Percentiles rank a stretch among this genome's conserved stretches.
phyloP scores from a whole-genome alignment of 2,888 invertebrate species.

The Stenotaenia linearis region DNA sequence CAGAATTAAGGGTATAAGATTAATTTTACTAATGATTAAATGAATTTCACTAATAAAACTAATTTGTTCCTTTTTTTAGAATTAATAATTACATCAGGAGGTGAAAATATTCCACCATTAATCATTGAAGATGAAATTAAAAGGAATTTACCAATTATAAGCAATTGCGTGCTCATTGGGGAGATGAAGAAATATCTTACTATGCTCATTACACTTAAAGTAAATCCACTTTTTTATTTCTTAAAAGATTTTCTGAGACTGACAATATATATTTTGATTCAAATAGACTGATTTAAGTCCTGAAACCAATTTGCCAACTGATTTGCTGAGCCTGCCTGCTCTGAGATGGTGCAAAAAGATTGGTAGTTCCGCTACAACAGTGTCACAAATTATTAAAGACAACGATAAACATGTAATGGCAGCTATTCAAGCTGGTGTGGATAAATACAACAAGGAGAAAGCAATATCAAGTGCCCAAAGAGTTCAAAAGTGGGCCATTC shows the following conservation, averaged over 20 bases:
- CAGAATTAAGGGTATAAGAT: conserved; percentile 48
- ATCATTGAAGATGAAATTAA: conserved; percentile 77
- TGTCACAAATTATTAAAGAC: conserved; percentile 37
- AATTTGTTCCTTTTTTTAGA: conserved; percentile 51
- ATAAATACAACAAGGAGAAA: not conserved
- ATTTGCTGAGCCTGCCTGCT: conserved; percentile 61
- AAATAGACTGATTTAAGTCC: conserved; percentile 64
- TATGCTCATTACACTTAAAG: conserved; percentile 78
- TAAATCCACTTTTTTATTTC: too few relatives aligned
- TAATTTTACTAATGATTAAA: not conserved
- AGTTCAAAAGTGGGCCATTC: conserved; percentile 28
- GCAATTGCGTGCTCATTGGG: conserved; percentile 79
- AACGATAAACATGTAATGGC: conserved; percentile 36
- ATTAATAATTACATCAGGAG: conserved; percentile 85
- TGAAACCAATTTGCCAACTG: conserved; percentile 66
- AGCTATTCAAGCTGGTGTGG: conserved; percentile 13
- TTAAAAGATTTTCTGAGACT: too few relatives aligned
- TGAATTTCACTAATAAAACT: too few relatives aligned
- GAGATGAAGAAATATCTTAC: conserved; percentile 81
- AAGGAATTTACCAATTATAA: conserved; percentile 66
- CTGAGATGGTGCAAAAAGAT: conserved; percentile 65
- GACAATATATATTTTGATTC: too few relatives aligned
- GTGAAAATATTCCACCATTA: conserved; percentile 80
- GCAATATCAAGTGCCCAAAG: conserved; percentile 24
- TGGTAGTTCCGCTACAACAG: conserved; percentile 52